Percentiles rank a stretch among this genome's conserved stretches.
Conservation (phyloP, 2,888 invertebrate genomes). For the Drosophila villosipedis region DNA sequence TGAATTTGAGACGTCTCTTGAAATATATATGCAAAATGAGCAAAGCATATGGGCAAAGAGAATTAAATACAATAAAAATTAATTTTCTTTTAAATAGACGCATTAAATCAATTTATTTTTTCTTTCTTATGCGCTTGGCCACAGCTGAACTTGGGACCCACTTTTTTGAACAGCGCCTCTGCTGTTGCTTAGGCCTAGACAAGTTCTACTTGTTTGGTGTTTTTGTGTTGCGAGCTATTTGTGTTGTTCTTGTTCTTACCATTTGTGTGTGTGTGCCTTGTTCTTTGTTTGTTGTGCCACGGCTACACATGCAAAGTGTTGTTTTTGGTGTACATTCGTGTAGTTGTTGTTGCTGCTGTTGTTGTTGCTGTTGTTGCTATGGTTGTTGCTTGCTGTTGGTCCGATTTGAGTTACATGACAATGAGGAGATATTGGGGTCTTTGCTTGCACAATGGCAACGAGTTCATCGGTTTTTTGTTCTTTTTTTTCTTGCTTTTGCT, state of each 20-base stretch:
- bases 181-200: conserved; percentile 64
- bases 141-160: conserved; percentile 13
- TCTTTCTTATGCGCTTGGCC: background rate
- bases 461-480: conserved; percentile 61
- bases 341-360: conserved; percentile 32
- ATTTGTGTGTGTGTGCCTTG: conserved; percentile 33
- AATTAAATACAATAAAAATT: background rate
- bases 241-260: conserved; percentile 56
- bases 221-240: conserved; percentile 49
- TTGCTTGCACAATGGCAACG: conserved; percentile 63
- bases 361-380: conserved; percentile 37
- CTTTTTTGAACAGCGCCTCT: conserved; percentile 35
- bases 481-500: conserved; percentile 6
- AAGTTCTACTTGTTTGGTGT: conserved; percentile 74
- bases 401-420: conserved; percentile 74
- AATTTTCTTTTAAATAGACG: background rate
- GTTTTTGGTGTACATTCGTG: conserved; percentile 61
- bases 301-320: conserved; percentile 75
- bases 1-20: background rate
- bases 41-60: no score
- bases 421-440: conserved; percentile 64
- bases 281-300: conserved; percentile 57
- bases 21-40: background rate
- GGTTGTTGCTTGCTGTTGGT: conserved; percentile 40
- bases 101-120: background rate